Evolutionary conservation across 2,797 vertebrate genomes (phyloP).

Genomic region (Lepilemur ruficaudatus): DNA sequence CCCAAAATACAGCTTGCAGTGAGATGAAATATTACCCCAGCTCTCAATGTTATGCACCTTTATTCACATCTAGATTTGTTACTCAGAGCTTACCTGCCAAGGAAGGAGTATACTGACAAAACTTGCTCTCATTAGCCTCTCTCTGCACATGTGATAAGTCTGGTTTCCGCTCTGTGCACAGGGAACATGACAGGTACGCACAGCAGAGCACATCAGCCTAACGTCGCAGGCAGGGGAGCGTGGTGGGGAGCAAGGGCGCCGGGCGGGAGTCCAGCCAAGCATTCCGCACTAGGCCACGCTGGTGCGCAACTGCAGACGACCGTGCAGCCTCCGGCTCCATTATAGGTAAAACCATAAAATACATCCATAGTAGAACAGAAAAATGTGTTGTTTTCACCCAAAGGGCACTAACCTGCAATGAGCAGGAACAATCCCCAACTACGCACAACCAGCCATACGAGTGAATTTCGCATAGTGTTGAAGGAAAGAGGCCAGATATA

Average conservation of each 20-base stretch:
- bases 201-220: not conserved
- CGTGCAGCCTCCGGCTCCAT: not conserved
- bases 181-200: not conserved
- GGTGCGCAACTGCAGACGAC: not conserved
- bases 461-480: not conserved
- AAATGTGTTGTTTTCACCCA: not conserved
- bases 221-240: no score
- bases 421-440: not conserved
- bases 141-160: not conserved
- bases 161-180: not conserved
- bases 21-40: not conserved
- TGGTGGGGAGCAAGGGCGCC: no score
- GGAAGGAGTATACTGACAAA: not conserved
- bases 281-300: not conserved
- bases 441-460: no score
- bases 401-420: not conserved
- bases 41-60: not conserved
- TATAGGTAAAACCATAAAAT: not conserved
- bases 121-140: not conserved
- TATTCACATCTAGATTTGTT: not conserved
- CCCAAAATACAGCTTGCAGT: not conserved
- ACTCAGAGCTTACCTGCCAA: not conserved
- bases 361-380: not conserved
- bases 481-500: not conserved
- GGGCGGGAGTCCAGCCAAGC: fast-evolving